Base-by-base conservation (phyloP, 2,797 vertebrate genomes). In the Galaxias olidus region DNA sequence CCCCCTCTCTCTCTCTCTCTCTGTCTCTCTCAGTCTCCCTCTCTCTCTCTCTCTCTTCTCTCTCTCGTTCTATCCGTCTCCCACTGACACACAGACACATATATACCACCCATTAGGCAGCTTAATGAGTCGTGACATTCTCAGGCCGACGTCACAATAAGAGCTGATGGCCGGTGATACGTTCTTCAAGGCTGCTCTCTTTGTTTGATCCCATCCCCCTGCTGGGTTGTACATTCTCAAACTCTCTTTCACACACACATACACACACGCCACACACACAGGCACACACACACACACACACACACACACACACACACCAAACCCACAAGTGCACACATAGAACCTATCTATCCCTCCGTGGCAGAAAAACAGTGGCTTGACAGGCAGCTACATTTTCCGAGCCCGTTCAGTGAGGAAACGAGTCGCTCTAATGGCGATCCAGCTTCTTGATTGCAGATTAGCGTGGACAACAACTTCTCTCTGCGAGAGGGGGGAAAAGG, bases 371-470 rank as follows among this genome's bases (percentile, higher is more conserved):
- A 75, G 66, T 69, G 75, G 75, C 76, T 77, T 85, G 79, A 80
- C 78, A 74, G 72, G 47, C 78, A 66, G 79, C 83, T 81, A 77
- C 67, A 80, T 80, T 87, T 86, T 75, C 80, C 68, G 55, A 42
- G 59, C 71, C 68, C 56, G 64, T 73, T 80, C 75, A 76, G 71
- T 42, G 62, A 84, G 68, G 84, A 90, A 87, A 87, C 81, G 75
- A 81, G 75, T 72, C 60, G 43, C 30, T 83, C 84, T 86, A 86
- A 84, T 85, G 74, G 72, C 85, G 87, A 90, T 89, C 71, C 70
- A 59, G 64, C 71, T 76, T 43, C 54, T 74, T 77, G 88, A 91
- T 90, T 85, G 85, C 69, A 76, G 66, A 86, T 84, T 71, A 77
- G 74, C 63, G 71, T 15, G 55, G 66, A 59, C 72, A 85, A 80